phyloP scores from a whole-genome alignment of 2,113 vertebrate genomes.

The Chlorodrepanis virens region DNA sequence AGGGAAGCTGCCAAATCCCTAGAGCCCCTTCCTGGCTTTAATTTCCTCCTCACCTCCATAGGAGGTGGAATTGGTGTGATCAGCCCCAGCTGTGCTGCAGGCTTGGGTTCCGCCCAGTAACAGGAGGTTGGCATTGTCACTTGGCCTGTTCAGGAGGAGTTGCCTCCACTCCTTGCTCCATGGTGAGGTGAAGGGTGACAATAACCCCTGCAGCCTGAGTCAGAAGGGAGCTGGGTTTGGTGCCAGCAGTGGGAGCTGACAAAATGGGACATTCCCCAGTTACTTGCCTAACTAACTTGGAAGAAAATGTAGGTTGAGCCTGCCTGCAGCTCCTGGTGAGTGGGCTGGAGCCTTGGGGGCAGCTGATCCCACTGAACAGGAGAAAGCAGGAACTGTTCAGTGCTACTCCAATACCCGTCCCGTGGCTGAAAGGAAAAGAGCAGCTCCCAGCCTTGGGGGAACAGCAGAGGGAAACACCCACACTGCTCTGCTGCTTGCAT shows the following conservation, averaged over 20 bases:
- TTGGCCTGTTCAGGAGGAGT: background rate
- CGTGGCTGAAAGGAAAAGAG: background rate
- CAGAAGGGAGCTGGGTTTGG: background rate
- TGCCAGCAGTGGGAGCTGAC: background rate
- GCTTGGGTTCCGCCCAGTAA: fast-evolving
- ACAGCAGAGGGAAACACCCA: background rate
- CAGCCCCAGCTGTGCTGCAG: background rate
- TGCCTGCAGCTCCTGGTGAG: background rate
- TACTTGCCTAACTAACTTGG: background rate
- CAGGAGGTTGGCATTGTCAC: background rate
- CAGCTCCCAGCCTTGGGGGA: background rate
- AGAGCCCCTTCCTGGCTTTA: fast-evolving
- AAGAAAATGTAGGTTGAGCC: background rate
- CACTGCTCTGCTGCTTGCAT: background rate
- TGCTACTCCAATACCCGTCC: fast-evolving
- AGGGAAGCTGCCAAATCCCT: background rate
- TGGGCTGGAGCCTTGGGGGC: background rate
- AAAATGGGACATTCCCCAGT: background rate
- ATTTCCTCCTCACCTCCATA: fast-evolving
- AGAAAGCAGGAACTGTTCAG: fast-evolving
- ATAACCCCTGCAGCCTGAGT: background rate
- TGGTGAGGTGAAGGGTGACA: background rate
- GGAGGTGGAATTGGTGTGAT: background rate
- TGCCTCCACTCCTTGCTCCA: fast-evolving
- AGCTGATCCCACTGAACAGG: background rate